Base-by-base conservation (phyloP, 2,113 vertebrate species). In the Scortum barcoo region DNA sequence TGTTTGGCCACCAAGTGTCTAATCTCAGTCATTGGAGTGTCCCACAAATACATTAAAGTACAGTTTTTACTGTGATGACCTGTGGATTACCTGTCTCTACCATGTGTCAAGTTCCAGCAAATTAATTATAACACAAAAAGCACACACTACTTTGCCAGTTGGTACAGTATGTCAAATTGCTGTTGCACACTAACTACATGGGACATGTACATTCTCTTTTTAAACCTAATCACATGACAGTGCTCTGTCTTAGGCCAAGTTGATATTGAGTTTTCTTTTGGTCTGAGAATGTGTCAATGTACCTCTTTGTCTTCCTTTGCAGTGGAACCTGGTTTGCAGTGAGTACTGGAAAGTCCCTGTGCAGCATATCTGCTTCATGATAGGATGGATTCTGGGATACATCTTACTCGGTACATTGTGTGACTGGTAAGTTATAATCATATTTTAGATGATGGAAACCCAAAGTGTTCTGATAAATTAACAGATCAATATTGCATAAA, bases 311-410 rank as follows among this genome's bases (percentile, higher is more conserved):
- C 24, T 53, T 28, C 14, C 53, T 80, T 51, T 78, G 53, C 91
- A 97, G 97, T 97, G 97, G 98, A 91, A 97, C 87, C 90, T 98
- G 22, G 95, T 97, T 57, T 97, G 97, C 75, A 50, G 79, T 0
- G 80, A 96, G 0, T 90, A 92, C 88, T 97, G 97, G 98, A 97
- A 96, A 92, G 95, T 97, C 84, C 96, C 96, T 0, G 76, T 97
- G 82, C 96, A 97, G 72, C 96, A 96, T 58, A 94, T 94, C 77
- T 95, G 95, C 42, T 95, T 96, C 92, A 93, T 97, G 92, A 92
- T 94, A 36, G 97, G 97, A 78, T 97, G 97, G 96, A 87, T 95
- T 1, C 67, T 96, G 73, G 97, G 97, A 67, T 98, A 95, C 30
- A 14, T 97, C 51, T 9, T 94, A 2, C 86, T 97, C 0, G 97